These are phyloP conservation scores for Coccyzus lansbergi DNA, from an alignment of 2,797 vertebrate species.

Conservation along the genomic window DNA sequence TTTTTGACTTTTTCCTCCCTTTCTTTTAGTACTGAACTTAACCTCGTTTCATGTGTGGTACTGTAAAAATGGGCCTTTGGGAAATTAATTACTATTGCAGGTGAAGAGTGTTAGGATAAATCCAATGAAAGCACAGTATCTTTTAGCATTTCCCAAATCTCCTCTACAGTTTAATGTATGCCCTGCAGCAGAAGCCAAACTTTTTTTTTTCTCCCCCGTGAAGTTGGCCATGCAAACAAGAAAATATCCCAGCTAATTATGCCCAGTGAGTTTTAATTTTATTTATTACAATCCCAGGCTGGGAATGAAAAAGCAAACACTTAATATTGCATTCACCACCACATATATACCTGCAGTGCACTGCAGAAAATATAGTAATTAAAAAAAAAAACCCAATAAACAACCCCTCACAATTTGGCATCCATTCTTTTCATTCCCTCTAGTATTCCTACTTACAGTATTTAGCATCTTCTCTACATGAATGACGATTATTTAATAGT, in stretches of 20 bases:
- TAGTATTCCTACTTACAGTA: neutral
- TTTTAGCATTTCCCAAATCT: conserved; percentile 42
- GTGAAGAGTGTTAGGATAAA: conserved; percentile 44
- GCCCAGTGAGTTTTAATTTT: conserved; percentile 52
- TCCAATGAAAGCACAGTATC: neutral
- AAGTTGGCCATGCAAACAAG: conserved; percentile 9
- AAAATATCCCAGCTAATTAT: conserved; percentile 56
- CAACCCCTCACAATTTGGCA: neutral
- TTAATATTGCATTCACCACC: neutral
- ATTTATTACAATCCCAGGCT: conserved; percentile 26
- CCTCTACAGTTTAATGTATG: conserved; percentile 47
- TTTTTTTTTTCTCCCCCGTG: neutral
- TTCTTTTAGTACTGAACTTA: conserved; percentile 7
- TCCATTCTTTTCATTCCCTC: neutral
- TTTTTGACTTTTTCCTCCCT: neutral
- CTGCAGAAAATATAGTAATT: neutral
- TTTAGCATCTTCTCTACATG: neutral
- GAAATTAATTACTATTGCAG: conserved; percentile 64
- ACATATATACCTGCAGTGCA: neutral
- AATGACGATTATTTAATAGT: neutral
- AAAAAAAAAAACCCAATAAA: neutral
- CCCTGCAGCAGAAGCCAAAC: conserved; percentile 34
- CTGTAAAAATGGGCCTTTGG: conserved; percentile 50
- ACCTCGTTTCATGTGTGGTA: conserved; percentile 11
- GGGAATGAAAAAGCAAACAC: conserved; percentile 6